Conservation (phyloP, 2,888 invertebrate genomes). For the Melanchra persicariae region DNA sequence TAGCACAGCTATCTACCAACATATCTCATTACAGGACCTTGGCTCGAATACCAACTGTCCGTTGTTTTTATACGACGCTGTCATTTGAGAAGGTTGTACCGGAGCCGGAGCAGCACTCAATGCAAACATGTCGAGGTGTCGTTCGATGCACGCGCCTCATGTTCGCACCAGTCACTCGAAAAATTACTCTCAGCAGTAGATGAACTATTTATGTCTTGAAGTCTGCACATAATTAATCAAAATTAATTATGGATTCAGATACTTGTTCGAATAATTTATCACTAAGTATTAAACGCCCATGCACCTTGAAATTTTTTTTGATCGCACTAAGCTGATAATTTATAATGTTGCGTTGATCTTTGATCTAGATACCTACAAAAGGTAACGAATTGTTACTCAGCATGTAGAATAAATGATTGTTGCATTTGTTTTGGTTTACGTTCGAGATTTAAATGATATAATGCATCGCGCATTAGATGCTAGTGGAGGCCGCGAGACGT, state of each 20-base stretch:
- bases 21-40: slow-evolving; percentile 90
- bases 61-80: slow-evolving; percentile 88
- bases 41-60: slow-evolving; percentile 89
- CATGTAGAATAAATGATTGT: slow-evolving; percentile 40
- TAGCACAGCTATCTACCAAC: slow-evolving; percentile 83
- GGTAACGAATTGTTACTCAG: slow-evolving; percentile 18
- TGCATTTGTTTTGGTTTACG: slow-evolving; percentile 52
- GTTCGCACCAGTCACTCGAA: slow-evolving; percentile 73
- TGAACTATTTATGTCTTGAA: slow-evolving; percentile 69
- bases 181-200: slow-evolving; percentile 68
- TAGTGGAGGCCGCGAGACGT: slow-evolving; percentile 61
- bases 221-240: slow-evolving; percentile 64
- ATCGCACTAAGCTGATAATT: slow-evolving; percentile 42
- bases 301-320: slow-evolving; percentile 55
- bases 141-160: slow-evolving; percentile 69
- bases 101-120: slow-evolving; percentile 83
- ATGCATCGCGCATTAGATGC: slow-evolving; percentile 57
- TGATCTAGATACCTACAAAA: slow-evolving; percentile 44
- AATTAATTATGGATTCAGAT: slow-evolving; percentile 54
- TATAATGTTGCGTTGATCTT: slow-evolving; percentile 45
- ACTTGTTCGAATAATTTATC: slow-evolving; percentile 48
- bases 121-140: slow-evolving; percentile 85
- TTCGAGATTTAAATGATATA: slow-evolving; percentile 58
- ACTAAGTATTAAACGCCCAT: slow-evolving; percentile 16
- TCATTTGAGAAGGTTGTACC: slow-evolving; percentile 89